Conservation (phyloP, 2,113 vertebrate species). For the Australoheros scitulus region DNA sequence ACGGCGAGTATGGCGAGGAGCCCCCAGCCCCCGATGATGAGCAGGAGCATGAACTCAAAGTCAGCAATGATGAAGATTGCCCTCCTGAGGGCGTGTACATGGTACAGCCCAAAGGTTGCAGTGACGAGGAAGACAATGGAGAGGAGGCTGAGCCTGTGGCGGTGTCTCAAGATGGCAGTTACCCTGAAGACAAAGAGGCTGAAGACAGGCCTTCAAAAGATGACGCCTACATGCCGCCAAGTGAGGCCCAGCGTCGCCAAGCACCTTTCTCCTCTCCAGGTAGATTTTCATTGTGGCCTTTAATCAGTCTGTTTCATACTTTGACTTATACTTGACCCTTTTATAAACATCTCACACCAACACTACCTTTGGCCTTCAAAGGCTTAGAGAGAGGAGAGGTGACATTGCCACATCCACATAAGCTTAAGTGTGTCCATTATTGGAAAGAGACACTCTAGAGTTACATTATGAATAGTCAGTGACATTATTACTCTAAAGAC, state of each 20-base stretch:
- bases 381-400: conserved; percentile 39
- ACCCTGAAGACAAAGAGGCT: conserved; percentile 84
- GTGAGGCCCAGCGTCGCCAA: conserved; percentile 70
- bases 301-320: background rate
- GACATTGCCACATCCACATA: conserved; percentile 64
- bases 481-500: conserved; percentile 71
- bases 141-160: conserved; percentile 78
- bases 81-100: conserved; percentile 97
- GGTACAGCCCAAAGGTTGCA: conserved; percentile 97
- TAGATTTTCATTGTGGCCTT: conserved; percentile 44
- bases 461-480: conserved; percentile 76
- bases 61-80: conserved; percentile 78
- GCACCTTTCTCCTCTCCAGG: conserved; percentile 79
- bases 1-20: conserved; percentile 95
- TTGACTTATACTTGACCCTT: background rate
- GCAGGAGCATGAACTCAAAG: conserved; percentile 73
- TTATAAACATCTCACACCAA: conserved; percentile 10
- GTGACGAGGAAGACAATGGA: conserved; percentile 90
- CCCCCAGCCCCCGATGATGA: conserved; percentile 68
- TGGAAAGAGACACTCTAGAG: conserved; percentile 70
- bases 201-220: conserved; percentile 84
- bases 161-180: conserved; percentile 80
- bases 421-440: conserved; percentile 67
- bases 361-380: conserved; percentile 52
- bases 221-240: conserved; percentile 74